Evolutionary conservation across 2,888 invertebrate genomes (phyloP), one percentile per base, ranked within the genome.

Genomic region (Pasiphila rectangulata): DNA sequence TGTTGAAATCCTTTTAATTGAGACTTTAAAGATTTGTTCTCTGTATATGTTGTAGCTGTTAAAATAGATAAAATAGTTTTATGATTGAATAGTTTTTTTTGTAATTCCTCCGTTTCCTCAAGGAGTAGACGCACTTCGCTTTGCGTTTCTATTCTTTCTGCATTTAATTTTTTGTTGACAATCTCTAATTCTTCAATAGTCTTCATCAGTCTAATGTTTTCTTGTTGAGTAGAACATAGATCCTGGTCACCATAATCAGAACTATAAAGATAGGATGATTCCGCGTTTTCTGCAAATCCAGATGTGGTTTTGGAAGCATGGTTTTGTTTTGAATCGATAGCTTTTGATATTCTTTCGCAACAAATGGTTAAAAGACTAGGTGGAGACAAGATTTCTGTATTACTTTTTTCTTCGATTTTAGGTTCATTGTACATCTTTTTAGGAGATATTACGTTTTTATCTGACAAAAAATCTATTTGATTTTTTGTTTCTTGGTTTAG

Each of bases 1-100:
- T 87, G 83, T 63, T 85, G 79, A 29, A 86, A 61, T 24, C 72
- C 80, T 62, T 79, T 84, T 1, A 85, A 72, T 58, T 84, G 82
- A 0, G 81, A 83, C 56, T 78, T 73, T 1, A 88, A 69, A 7
- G 74, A 76, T 56, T 74, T 82, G 51, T 86, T 88, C 69, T 88
- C 88, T 1, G 88, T 82, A 41, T 77, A 82, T 1, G 84, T 82
- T 12, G 85, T 88, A 19, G 88, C 86, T 20, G 83, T 83, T 53
- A 87, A 67, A 19, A 84, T 87, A 2, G 81, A 82, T 3, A 88
- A 54, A 59, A 79, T 80, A 1, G 85, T 85, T 69, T 70, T 79
- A 57, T 88, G 88, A 53, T 73, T 83, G 1, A 64, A 40, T 44
- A 86, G 66, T 73, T 73, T 85, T 55, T 83, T 88, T 58, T 85